Base-by-base conservation (phyloP, 1,140 invertebrate species). In the Chironomus tepperi region DNA sequence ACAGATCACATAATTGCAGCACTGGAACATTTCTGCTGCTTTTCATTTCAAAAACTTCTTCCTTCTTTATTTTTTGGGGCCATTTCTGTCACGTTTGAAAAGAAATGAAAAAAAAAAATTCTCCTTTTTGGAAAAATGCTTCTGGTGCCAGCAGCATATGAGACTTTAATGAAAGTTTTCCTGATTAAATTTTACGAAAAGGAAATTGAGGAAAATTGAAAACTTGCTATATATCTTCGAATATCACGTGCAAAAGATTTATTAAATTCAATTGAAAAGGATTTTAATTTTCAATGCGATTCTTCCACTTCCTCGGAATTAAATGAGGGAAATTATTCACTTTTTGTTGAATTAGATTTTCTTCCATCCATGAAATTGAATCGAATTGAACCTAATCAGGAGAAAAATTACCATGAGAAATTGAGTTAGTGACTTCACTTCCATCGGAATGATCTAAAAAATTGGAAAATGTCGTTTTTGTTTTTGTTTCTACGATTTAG, bases 1-100 rank as follows among this genome's bases (percentile, higher is more conserved):
- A 18, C 65, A 70, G 65, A 70, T 70, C 65, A 70, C 65, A 70
- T 70, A 70, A 70, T 70, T 70, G 47, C 47, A 57, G 47, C 47
- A 57, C 24, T 34, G 24, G 24, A 34, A 15, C 12, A 57, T 57
- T 57, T 12, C 3, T 57, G n/a, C 47, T 57, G 47, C 47, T 57
- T n/a, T 57, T 34, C 24, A 34, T 34, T 34, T 34, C 24, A 34
- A 34, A 57, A 47, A 47, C 43, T 47, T 47, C 47, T 57, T 57
- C 15, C 7, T 0, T 57, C 15, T 57, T 57, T 57, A 15, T 57
- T 57, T 57, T 57, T 57, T 15, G 47, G 47, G 47, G n/a, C 47
- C 12, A 57, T 57, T 57, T 57, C 47, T 57, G 47, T 57, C 47
- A 57, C 47, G 47, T 57, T 57, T 57, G 47, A 57, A 57, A 57